Evolutionary conservation across 2,888 invertebrate genomes (phyloP).

Genomic region (Chymomyza caudatula): DNA sequence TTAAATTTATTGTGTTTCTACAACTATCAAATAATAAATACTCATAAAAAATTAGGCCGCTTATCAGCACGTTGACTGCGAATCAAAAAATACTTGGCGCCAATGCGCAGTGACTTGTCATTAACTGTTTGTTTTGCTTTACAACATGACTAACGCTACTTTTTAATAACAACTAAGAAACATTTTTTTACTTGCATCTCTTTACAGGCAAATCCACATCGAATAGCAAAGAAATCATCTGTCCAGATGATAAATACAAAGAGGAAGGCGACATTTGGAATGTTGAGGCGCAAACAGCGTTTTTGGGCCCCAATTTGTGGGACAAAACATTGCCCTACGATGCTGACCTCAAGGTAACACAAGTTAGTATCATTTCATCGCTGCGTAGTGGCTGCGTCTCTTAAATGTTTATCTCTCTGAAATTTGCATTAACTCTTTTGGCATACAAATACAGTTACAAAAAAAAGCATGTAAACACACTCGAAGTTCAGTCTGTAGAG

Average conservation of each 20-base stretch:
- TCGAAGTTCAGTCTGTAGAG: constrained; percentile 27
- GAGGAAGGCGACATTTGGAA: constrained; percentile 92
- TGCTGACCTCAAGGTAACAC: constrained; percentile 95
- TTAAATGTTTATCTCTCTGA: constrained; percentile 19
- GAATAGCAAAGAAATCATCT: constrained; percentile 78
- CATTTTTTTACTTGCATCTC: constrained; percentile 32
- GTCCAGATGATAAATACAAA: constrained; percentile 82
- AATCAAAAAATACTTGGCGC: background rate
- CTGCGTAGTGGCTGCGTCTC: constrained; percentile 74
- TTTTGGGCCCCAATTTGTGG: constrained; percentile 97
- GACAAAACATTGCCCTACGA: constrained; percentile 95
- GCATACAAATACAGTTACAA: constrained; percentile 12
- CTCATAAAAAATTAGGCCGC: background rate
- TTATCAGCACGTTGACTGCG: background rate
- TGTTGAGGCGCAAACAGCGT: constrained; percentile 95
- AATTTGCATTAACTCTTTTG: background rate
- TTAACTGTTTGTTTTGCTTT: background rate
- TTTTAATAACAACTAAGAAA: background rate
- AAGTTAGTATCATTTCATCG: constrained; percentile 80
- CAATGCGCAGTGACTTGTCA: constrained; percentile 10
- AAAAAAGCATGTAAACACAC: constrained; percentile 10
- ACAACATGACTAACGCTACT: background rate
- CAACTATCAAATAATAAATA: background rate
- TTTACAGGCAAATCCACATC: constrained; percentile 82
- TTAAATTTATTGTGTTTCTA: background rate